Evolutionary conservation across 2,888 invertebrate species (phyloP).

Genomic region (Mythimna impura): DNA sequence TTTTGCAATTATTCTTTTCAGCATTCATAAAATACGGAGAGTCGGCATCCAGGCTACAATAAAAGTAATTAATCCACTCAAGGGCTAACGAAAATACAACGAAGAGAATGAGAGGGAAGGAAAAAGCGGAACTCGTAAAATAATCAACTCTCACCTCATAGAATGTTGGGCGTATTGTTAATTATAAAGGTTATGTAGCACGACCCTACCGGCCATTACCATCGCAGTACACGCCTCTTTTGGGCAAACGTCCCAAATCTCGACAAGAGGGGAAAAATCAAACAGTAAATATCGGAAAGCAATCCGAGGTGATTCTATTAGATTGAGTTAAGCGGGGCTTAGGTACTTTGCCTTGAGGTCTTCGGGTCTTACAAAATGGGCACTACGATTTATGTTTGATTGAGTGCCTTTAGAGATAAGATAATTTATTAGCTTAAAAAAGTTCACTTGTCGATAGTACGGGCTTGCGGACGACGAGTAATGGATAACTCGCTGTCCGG

Average conservation of each 20-base stretch:
- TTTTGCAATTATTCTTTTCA: conserved; percentile 57
- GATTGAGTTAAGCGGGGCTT: conserved; percentile 84
- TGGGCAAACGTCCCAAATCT: conserved; percentile 85
- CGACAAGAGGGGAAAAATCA: conserved; percentile 87
- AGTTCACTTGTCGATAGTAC: too few relatives aligned
- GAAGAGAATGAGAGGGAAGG: conserved; percentile 54
- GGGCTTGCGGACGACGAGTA: too few relatives aligned
- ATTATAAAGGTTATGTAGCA: conserved; percentile 86
- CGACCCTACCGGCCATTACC: conserved; percentile 83
- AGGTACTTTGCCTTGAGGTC: conserved; percentile 75
- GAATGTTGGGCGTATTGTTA: conserved; percentile 74
- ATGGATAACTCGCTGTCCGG: too few relatives aligned
- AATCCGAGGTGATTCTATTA: conserved; percentile 89
- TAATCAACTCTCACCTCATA: conserved; percentile 70
- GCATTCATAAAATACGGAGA: conserved; percentile 51
- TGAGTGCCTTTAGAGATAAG: conserved; percentile 35
- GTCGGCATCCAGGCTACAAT: conserved; percentile 40
- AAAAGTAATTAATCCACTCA: conserved; percentile 65
- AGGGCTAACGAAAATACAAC: conserved; percentile 52
- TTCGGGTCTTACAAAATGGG: conserved; percentile 71
- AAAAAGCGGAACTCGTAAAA: conserved; percentile 69
- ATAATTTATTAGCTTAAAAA: too few relatives aligned
- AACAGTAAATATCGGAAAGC: conserved; percentile 89
- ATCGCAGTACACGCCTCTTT: conserved; percentile 86
- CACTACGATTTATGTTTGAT: conserved; percentile 71